Percentiles rank a stretch among this genome's conserved stretches.
Evolutionary conservation across 2,113 vertebrate genomes (phyloP).

Genomic region (Zosterops borbonicus): DNA sequence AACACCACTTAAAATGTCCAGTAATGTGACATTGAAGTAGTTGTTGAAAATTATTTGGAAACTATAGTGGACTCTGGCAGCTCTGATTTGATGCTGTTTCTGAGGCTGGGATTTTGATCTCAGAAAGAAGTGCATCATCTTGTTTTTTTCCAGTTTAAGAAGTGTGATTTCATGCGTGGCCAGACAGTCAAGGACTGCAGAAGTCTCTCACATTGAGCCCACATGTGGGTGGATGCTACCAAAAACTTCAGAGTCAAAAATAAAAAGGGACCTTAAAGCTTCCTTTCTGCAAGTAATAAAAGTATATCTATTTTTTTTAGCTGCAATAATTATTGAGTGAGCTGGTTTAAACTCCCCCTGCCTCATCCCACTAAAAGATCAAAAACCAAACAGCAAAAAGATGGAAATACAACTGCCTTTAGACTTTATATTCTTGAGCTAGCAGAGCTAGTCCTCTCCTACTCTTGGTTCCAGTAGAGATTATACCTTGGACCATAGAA

Average conservation of each 20-base stretch:
- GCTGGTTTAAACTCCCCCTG: not conserved
- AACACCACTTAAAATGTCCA: not conserved
- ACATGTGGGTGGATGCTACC: rapidly evolving
- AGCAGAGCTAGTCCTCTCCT: not conserved
- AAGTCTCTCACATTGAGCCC: not conserved
- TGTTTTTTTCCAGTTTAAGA: not conserved
- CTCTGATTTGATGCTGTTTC: not conserved
- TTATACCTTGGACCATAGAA: not conserved
- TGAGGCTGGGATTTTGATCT: not conserved
- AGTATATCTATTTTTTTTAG: not conserved
- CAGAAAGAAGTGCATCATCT: not conserved
- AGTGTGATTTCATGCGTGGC: not conserved
- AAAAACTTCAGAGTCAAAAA: not conserved
- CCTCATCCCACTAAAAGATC: not conserved
- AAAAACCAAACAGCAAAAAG: not conserved
- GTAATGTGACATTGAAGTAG: not conserved
- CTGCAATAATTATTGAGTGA: not conserved
- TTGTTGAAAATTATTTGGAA: not conserved
- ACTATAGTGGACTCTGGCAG: not conserved
- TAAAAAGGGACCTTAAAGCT: not conserved
- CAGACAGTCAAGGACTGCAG: not conserved
- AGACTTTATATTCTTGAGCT: not conserved
- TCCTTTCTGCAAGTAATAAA: not conserved
- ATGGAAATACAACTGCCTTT: not conserved
- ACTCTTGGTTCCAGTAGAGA: not conserved